Conservation (phyloP, 2,113 vertebrate genomes). For the Prochilodus magdalenae region DNA sequence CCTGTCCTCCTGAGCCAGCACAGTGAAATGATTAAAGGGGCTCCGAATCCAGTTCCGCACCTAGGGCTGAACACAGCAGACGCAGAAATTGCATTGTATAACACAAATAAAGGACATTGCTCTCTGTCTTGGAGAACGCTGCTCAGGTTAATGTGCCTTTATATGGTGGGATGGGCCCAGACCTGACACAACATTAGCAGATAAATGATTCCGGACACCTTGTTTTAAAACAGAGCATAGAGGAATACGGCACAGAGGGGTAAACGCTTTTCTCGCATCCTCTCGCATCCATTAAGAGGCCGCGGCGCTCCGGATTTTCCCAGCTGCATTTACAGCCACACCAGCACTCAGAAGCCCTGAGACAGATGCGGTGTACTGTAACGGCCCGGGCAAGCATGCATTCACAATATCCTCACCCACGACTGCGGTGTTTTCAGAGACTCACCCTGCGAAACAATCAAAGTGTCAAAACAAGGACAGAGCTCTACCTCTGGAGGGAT, state of each 20-base stretch:
- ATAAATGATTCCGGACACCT: constrained; percentile 39
- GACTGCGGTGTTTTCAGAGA: background rate
- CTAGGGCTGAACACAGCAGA: constrained; percentile 28
- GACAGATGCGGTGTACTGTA: constrained; percentile 29
- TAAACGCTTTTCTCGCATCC: background rate
- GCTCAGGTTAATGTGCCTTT: constrained; percentile 40
- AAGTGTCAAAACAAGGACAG: constrained; percentile 25
- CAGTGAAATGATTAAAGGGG: constrained; percentile 34
- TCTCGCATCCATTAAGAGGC: constrained; percentile 21
- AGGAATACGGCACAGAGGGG: background rate
- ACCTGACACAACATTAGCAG: constrained; percentile 26
- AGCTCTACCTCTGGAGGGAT: background rate
- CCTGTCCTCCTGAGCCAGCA: constrained; percentile 14
- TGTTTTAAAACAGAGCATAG: constrained; percentile 31
- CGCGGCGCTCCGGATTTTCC: background rate
- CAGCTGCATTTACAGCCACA: background rate
- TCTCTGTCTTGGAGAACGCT: constrained; percentile 31
- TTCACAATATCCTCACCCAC: constrained; percentile 10
- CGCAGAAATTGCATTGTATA: constrained; percentile 38
- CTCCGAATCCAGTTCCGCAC: constrained; percentile 23
- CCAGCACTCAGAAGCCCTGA: background rate
- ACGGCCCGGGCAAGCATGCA: background rate
- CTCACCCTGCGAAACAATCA: background rate
- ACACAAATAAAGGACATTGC: constrained; percentile 49
- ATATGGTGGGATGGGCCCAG: constrained; percentile 31